A percentile compares a stretch with the other conserved stretches of the same genome.
Conservation (phyloP, 2,888 invertebrate genomes). For the Prosapia bicincta region DNA sequence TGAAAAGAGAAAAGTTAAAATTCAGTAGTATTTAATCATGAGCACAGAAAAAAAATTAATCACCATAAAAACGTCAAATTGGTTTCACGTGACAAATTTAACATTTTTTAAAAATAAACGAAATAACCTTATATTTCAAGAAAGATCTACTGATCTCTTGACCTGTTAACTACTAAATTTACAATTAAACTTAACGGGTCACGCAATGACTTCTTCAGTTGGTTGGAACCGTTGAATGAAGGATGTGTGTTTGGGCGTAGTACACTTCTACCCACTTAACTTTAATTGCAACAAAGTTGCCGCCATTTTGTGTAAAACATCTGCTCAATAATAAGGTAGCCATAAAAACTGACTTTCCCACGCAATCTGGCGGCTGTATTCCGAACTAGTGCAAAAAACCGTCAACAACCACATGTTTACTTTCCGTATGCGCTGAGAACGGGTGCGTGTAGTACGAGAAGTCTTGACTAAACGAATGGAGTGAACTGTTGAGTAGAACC, state of each 20-base stretch:
- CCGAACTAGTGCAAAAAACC: background rate
- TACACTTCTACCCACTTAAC: background rate
- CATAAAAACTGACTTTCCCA: background rate
- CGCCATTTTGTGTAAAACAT: background rate
- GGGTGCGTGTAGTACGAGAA: too few species aligned
- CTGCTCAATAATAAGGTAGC: conserved; percentile 2
- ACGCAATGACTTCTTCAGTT: background rate
- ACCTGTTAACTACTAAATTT: background rate
- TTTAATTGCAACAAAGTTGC: background rate
- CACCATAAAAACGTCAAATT: too few species aligned
- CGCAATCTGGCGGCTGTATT: background rate
- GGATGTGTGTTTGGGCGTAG: background rate
- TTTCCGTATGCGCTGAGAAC: background rate
- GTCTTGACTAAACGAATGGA: too few species aligned
- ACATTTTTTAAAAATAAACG: too few species aligned
- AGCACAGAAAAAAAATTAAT: too few species aligned
- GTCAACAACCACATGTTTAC: background rate
- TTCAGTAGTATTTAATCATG: too few species aligned
- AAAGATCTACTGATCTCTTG: background rate
- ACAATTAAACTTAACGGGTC: background rate
- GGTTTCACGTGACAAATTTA: too few species aligned
- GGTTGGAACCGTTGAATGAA: background rate
- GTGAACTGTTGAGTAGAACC: too few species aligned
- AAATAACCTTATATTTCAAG: background rate
- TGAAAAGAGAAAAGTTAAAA: too few species aligned